Evolutionary conservation across 2,113 vertebrate species (phyloP).

Genomic region (Puntigrus tetrazona): DNA sequence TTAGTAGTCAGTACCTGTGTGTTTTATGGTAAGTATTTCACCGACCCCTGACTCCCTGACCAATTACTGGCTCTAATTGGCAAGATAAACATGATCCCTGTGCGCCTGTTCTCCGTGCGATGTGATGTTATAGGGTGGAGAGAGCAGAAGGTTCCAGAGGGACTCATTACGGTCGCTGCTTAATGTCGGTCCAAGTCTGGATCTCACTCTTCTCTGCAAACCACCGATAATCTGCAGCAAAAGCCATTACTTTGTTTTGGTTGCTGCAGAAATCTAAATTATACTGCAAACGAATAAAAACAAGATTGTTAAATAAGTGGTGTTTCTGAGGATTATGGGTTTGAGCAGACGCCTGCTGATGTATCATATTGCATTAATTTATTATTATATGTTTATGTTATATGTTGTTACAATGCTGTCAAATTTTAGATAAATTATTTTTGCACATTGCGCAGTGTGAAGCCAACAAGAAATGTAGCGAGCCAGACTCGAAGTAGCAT

Average conservation of each 20-base stretch:
- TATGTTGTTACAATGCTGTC: no score
- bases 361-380: background rate
- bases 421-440: background rate
- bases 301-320: background rate
- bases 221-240: background rate
- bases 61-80: slow-evolving; percentile 43
- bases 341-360: background rate
- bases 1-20: slow-evolving; percentile 19
- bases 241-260: background rate
- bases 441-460: background rate
- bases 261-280: background rate
- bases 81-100: slow-evolving; percentile 42
- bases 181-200: background rate
- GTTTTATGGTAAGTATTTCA: slow-evolving; percentile 32
- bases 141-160: slow-evolving; percentile 33
- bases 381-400: no score
- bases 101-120: slow-evolving; percentile 1
- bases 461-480: background rate
- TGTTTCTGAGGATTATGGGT: background rate
- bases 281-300: background rate
- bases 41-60: slow-evolving; percentile 38
- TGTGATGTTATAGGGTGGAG: slow-evolving; percentile 16
- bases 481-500: background rate
- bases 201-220: background rate
- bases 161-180: slow-evolving; percentile 36